Evolutionary conservation across 2,797 vertebrate species (phyloP).

Genomic region (Lemur catta): DNA sequence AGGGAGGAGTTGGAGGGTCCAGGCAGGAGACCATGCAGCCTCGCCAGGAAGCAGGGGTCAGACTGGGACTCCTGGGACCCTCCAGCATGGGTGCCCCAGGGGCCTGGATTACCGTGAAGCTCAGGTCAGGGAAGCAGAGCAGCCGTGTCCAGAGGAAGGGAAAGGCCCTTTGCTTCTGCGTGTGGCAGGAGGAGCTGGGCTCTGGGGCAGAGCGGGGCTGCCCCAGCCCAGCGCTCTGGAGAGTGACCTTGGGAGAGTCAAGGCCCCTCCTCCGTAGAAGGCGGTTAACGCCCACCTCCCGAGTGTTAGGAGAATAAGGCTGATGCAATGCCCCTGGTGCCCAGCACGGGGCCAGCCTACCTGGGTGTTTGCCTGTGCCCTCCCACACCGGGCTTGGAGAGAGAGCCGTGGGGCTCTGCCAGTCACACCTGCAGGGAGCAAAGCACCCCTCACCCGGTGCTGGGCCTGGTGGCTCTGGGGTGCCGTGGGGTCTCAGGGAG

Average conservation of each 20-base stretch:
- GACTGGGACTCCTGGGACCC: background rate
- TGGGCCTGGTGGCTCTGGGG: background rate
- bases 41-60: background rate
- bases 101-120: background rate
- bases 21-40: background rate
- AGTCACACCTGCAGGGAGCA: fast-evolving
- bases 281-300: background rate
- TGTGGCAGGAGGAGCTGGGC: background rate
- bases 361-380: too few species aligned
- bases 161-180: background rate
- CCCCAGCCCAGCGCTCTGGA: background rate
- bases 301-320: background rate
- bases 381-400: background rate
- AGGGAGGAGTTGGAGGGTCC: background rate
- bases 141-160: background rate
- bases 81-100: background rate
- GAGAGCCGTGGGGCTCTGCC: background rate
- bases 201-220: background rate
- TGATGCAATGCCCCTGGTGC: background rate
- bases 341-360: fast-evolving
- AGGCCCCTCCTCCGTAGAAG: background rate
- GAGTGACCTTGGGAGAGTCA: background rate
- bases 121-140: background rate
- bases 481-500: background rate
- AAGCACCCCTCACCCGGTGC: too few species aligned